Evolutionary conservation across 2,113 vertebrate genomes (phyloP).

Genomic region (Rhadina sibilatrix): DNA sequence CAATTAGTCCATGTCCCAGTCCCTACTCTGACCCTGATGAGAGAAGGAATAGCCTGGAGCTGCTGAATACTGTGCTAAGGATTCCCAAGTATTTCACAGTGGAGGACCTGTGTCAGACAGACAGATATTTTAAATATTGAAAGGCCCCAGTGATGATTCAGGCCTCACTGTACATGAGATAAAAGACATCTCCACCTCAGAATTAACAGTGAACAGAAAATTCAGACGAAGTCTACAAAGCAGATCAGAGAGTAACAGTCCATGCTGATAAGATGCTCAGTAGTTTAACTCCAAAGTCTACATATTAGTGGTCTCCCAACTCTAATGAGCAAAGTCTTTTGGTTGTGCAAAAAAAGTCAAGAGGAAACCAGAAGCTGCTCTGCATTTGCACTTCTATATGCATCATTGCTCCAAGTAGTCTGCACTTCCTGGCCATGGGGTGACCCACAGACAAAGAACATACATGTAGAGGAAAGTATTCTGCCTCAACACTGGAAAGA

Average conservation of each 20-base stretch:
- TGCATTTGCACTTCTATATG: not conserved
- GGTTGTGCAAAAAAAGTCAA: not conserved
- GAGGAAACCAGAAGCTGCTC: not conserved
- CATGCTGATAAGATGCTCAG: not conserved
- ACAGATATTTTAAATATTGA: not conserved
- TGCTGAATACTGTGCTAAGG: not conserved
- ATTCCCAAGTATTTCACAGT: not conserved
- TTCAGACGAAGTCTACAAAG: not conserved
- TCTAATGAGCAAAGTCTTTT: not conserved
- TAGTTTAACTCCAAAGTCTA: not conserved
- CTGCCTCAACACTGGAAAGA: not conserved
- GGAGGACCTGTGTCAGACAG: not conserved
- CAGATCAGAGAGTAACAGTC: not conserved
- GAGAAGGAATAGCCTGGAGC: not conserved
- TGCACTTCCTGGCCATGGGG: not conserved
- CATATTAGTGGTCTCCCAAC: not conserved
- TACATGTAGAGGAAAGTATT: not conserved
- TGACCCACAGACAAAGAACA: not conserved
- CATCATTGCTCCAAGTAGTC: not conserved
- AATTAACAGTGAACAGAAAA: not conserved
- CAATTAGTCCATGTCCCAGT: not conserved
- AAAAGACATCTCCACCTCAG: not conserved
- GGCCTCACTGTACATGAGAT: not conserved
- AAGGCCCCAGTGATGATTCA: not conserved
- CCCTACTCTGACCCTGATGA: not conserved